Base-by-base conservation (phyloP, 2,113 vertebrate genomes). In the Mesembrinibis cayennensis region DNA sequence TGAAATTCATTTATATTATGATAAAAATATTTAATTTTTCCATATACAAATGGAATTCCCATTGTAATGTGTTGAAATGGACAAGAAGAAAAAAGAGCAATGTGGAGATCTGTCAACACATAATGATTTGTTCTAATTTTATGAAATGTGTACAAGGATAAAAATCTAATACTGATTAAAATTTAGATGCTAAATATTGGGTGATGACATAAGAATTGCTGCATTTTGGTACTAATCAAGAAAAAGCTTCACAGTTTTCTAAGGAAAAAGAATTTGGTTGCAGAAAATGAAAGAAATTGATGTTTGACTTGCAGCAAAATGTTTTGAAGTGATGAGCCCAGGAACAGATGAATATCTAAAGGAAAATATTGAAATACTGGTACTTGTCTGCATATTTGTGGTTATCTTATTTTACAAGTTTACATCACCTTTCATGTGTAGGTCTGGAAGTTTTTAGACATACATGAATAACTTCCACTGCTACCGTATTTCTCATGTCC, bases 81-180 rank as follows among this genome's bases (percentile, higher is more conserved):
- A 34, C 16, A 50, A 7, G 6, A 38, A 29, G 16, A 65, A 45
- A 13, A 22, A 62, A 25, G 13, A 86, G 34, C 19, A 38, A 25
- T 45, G 4, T 58, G 16, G 27, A 11, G 11, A 69, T 61, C 25
- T 52, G 8, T 45, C 38, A 55, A 16, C 3, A 34, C 4, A 34
- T 3, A 77, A 45, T 16, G 8, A 49, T 77, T 80, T 59, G 3
- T 53, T 90, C 25, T 81, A 63, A 45, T 45, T 36, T 6, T 11
- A 11, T 45, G 2, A 50, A 44, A 30, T 16, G 2, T 0, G 0
- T 82, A 22, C 3, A 44, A 58, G 21, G 6, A 81, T 29, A 87
- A 59, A 82, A 91, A 61, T 25, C 6, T 79, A 66, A 74, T 47
- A 30, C 19, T 85, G 29, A 56, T 2, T 34, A 40, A 79, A 78